Evolutionary conservation across 92 coral and sea anemone genomes (phyloP).

Genomic region (Epizoanthus stellaris): DNA sequence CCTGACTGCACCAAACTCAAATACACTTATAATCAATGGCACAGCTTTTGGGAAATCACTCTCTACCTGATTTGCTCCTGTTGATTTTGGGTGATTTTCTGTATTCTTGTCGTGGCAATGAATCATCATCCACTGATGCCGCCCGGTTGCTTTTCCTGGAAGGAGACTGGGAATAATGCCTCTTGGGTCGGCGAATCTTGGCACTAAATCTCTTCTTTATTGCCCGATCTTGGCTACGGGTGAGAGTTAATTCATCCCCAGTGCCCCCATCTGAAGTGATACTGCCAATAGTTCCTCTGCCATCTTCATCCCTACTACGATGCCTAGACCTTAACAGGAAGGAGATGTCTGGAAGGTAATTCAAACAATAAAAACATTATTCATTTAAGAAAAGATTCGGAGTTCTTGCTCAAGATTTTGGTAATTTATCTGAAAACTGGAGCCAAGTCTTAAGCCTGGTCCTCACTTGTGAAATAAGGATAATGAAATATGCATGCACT

Average conservation of each 20-base stretch:
- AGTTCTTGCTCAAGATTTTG: no score
- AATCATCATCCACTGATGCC: conserved; percentile 32
- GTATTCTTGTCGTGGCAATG: conserved; percentile 27
- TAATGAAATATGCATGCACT: no score
- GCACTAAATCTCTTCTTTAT: conserved; percentile 36
- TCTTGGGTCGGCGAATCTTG: conserved; percentile 6
- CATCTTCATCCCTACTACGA: conserved; percentile 31
- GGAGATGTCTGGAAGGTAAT: conserved; percentile 31
- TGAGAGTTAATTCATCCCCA: conserved; percentile 86
- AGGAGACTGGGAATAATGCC: conserved; percentile 38
- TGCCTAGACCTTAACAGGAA: conserved; percentile 39
- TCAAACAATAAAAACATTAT: no score
- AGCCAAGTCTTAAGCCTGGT: no score
- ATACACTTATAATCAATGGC: neutral
- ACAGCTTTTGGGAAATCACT: no score
- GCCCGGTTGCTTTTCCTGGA: conserved; percentile 16
- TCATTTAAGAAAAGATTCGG: no score
- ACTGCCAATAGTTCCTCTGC: conserved; percentile 48
- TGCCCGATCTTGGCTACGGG: conserved; percentile 61
- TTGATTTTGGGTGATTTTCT: conserved; percentile 28
- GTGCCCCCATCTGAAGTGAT: conserved; percentile 87
- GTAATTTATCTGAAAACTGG: no score
- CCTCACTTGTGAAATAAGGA: no score
- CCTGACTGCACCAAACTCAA: neutral
- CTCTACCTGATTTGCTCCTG: conserved; percentile 20